Base-by-base conservation (phyloP, 2,113 vertebrate genomes). In the Corythornis madagascariensis region DNA sequence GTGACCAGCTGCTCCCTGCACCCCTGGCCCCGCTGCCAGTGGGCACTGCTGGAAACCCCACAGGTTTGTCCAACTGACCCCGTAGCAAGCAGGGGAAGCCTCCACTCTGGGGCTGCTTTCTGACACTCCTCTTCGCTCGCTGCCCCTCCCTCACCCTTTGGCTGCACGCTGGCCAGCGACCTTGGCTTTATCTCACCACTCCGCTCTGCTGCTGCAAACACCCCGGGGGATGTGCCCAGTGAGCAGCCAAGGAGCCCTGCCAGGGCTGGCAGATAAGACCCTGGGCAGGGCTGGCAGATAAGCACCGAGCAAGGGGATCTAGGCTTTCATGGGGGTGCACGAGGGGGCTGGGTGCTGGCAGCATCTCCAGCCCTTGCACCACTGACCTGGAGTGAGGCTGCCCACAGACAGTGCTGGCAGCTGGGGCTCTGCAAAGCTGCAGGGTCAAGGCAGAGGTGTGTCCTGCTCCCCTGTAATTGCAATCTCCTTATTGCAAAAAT, bases 311-410 rank as follows among this genome's bases (percentile, higher is more conserved):
- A 4, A 65, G 24, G 38, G 55, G 55, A 31, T 45, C 28, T 70
- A 6, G 56, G 56, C 50, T 31, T 13, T 18, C 38, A 2, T 19
- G 1, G 1, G 1, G 0, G 1, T 2, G 22, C 18, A 1, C 0
- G 6, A 13, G 53, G 67, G 33, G 1, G 4, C 4, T 1, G 45
- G 48, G 35, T 8, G 26, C 70, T 20, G 56, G 55, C 55, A 69
- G 71, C 80, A 24, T 52, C n/a, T 26, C 26, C 21, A 4, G 13
- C 13, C 53, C 16, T 2, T 1, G 31, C 43, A 17, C 40, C 40
- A 22, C 25, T 26, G 60, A 6, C 43, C 29, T 11, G 0, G 3
- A 25, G 60, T 24, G 4, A 2, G 22, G 59, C 22, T 38, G 55
- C 65, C 56, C 33, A 19, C 2, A 55, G 63, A 19, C 60, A 5